Evolutionary conservation across 2,888 invertebrate species (phyloP).

Genomic region (Conus canariensis): DNA sequence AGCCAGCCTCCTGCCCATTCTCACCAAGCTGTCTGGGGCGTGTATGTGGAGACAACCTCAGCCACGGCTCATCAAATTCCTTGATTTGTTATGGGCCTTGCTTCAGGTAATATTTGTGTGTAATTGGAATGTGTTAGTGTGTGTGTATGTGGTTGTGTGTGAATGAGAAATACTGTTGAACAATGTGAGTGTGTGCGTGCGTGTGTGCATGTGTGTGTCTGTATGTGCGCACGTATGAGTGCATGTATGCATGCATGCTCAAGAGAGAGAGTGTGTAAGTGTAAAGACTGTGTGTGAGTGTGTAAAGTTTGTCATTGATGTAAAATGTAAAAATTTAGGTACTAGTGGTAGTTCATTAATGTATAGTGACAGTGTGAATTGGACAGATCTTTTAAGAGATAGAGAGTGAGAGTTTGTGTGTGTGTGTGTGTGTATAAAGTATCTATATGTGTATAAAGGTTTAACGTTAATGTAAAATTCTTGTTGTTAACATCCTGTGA

Average conservation of each 20-base stretch:
- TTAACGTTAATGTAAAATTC: too few species aligned
- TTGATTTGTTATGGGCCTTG: constrained; percentile 86
- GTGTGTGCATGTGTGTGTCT: neutral
- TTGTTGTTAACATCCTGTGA: neutral
- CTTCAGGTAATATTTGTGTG: constrained; percentile 79
- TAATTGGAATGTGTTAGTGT: neutral
- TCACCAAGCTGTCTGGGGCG: constrained; percentile 72
- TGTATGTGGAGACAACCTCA: constrained; percentile 65
- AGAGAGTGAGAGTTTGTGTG: too few species aligned
- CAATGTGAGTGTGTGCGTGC: neutral
- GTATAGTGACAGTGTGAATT: too few species aligned
- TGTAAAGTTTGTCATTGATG: neutral
- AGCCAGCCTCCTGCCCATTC: constrained; percentile 83
- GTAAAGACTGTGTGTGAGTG: neutral
- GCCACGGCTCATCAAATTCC: constrained; percentile 65
- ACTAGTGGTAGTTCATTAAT: too few species aligned
- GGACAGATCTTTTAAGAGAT: too few species aligned
- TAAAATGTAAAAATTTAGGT: too few species aligned
- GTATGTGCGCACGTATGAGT: neutral
- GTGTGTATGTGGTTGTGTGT: neutral
- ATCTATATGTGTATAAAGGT: too few species aligned
- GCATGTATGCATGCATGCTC: neutral
- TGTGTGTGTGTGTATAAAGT: too few species aligned
- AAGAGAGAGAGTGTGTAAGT: neutral
- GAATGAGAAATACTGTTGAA: neutral